Evolutionary conservation across 2,797 vertebrate genomes (phyloP), one percentile per base, ranked within the genome.

Genomic region (Megaceryle alcyon): DNA sequence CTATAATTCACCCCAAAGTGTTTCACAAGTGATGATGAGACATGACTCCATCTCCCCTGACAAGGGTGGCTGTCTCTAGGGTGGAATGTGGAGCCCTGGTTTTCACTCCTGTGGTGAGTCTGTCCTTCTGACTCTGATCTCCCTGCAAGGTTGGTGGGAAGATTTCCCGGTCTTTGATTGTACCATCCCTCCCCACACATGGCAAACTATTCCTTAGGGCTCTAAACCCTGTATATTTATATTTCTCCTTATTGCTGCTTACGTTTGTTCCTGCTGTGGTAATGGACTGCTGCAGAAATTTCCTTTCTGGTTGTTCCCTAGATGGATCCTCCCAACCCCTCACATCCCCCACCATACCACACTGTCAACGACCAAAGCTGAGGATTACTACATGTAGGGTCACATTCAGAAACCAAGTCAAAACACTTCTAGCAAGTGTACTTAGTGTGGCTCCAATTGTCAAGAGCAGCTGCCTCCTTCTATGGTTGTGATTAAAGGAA

Each of bases 391-490:
- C 29, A 22, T 48, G 53, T 25, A 44, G 23, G 16, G n/a, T 43
- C 6, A 2, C 39, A 26, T 54, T 86, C 26, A 51, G 72, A 89
- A 92, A 82, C 25, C 49, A 75, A 53, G 43, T 69, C 76, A 79
- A 79, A 93, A 82, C 35, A 51, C 54, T 88, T 91, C 41, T 84
- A 92, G 33, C 81, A 94, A 88, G 37, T 43, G 54, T 56, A 65
- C 28, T 86, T 83, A 73, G 20, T 4, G 0, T 53, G 41, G 21
- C 17, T 76, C 12, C 2, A 6, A n/a, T 63, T 82, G 59, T 54
- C 73, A 75, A 86, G 44, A 69, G 59, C 49, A 79, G 41, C 48
- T 76, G 64, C 69, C 61, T 86, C 64, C 54, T 80, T 28, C 39
- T 84, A 41, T 54, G 43, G 51, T 17, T 81, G 77, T 46, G 56